Conservation (phyloP, 2,888 invertebrate genomes). For the Salticus scenicus region DNA sequence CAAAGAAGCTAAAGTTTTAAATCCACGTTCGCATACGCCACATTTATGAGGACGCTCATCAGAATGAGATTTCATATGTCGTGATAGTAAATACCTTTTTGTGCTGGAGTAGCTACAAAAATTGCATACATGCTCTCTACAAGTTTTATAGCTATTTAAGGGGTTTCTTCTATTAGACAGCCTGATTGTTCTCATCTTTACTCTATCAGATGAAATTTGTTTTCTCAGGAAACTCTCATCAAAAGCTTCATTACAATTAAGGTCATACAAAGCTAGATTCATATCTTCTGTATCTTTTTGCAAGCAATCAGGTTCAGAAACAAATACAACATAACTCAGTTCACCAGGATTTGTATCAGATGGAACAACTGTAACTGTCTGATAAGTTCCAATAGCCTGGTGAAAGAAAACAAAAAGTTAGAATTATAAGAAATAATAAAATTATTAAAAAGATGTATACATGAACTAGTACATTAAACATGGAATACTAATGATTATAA, state of each 20-base stretch:
- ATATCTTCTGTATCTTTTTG: conserved; percentile 77
- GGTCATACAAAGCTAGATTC: conserved; percentile 83
- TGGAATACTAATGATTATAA: too few relatives aligned
- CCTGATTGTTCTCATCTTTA: conserved; percentile 77
- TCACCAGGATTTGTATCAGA: conserved; percentile 86
- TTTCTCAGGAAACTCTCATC: conserved; percentile 79
- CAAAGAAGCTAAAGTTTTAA: conserved; percentile 92
- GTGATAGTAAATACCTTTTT: conserved; percentile 89
- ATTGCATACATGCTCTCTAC: conserved; percentile 86
- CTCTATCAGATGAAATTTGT: conserved; percentile 74
- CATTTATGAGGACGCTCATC: conserved; percentile 96
- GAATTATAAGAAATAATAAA: background rate
- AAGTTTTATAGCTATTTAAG: conserved; percentile 75
- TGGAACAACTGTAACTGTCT: conserved; percentile 89
- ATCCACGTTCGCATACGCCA: conserved; percentile 93
- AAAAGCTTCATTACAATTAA: conserved; percentile 79
- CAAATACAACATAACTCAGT: conserved; percentile 90
- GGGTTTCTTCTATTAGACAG: conserved; percentile 81
- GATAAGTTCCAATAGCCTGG: conserved; percentile 79
- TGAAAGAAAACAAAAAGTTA: conserved; percentile 11
- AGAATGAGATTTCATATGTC: conserved; percentile 96
- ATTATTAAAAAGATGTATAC: background rate
- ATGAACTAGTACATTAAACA: too few relatives aligned
- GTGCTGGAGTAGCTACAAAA: conserved; percentile 95
- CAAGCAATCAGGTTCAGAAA: conserved; percentile 80